These are phyloP conservation scores for Andrena flavipes DNA, from an alignment of 2,888 invertebrate species.

Conservation along the genomic window DNA sequence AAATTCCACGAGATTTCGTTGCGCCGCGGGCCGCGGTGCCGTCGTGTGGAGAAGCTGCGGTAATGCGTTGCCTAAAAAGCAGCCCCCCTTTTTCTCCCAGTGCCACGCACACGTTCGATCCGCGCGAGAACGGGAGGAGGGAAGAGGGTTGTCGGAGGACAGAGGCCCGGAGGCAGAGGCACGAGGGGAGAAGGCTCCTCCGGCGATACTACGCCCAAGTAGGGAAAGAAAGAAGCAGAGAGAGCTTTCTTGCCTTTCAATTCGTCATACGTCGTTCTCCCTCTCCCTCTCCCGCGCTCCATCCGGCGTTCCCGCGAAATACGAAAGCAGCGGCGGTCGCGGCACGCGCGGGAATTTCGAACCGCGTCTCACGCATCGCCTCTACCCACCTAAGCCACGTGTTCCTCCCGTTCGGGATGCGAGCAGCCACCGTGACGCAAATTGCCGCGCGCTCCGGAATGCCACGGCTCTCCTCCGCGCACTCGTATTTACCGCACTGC, in stretches of 20 bases:
- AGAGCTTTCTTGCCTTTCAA: constrained; percentile 25
- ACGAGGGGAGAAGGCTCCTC: constrained; percentile 54
- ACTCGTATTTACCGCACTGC: constrained; percentile 24
- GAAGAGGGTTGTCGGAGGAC: constrained; percentile 47
- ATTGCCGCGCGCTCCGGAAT: constrained; percentile 60
- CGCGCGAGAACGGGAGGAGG: constrained; percentile 43
- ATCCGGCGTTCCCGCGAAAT: constrained; percentile 52
- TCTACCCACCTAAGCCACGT: constrained; percentile 57
- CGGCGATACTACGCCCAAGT: constrained; percentile 63
- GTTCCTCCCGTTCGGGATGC: constrained; percentile 56
- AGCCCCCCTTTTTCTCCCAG: background rate
- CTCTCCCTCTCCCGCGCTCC: constrained; percentile 3
- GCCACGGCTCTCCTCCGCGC: constrained; percentile 50
- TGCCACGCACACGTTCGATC: constrained; percentile 36
- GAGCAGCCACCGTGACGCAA: constrained; percentile 62
- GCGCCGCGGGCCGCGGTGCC: too few relatives aligned
- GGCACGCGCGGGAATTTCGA: constrained; percentile 61
- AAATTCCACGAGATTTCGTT: too few relatives aligned
- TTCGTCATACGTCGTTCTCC: constrained; percentile 23
- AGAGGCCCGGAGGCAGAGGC: constrained; percentile 43
- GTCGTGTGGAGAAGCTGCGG: too few relatives aligned
- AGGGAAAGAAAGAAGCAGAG: constrained; percentile 31
- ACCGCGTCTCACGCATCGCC: constrained; percentile 43
- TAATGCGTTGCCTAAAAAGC: too few relatives aligned
- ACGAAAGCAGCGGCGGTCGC: constrained; percentile 43